Conservation (phyloP, 2,888 invertebrate genomes). For the Heliconius ethilla region DNA sequence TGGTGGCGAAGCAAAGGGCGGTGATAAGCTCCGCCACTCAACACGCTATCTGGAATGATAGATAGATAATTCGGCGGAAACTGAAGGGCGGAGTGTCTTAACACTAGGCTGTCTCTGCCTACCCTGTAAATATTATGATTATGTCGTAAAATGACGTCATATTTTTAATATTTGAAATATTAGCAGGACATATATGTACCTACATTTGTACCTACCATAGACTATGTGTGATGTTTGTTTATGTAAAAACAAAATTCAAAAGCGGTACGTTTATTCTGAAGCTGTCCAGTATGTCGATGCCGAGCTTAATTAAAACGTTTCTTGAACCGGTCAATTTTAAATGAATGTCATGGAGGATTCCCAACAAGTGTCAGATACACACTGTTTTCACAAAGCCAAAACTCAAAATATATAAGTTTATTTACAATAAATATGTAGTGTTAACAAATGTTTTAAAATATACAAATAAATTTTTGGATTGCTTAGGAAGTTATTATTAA, state of each 20-base stretch:
- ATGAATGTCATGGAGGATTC: conserved; percentile 46
- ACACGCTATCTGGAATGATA: too few species aligned
- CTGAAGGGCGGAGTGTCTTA: too few species aligned
- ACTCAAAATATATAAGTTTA: background rate
- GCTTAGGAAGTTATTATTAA: background rate
- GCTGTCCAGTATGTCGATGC: conserved; percentile 62
- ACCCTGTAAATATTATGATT: too few species aligned
- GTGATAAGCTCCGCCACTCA: too few species aligned
- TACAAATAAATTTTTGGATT: background rate
- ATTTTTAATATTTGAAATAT: background rate
- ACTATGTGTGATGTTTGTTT: background rate
- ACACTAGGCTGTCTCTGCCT: too few species aligned
- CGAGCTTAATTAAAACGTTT: conserved; percentile 64
- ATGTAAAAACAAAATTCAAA: conserved; percentile 34
- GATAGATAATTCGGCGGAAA: too few species aligned
- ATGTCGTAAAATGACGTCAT: too few species aligned
- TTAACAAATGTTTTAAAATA: background rate
- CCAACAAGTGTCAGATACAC: conserved; percentile 24
- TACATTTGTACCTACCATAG: background rate
- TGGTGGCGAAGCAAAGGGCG: too few species aligned
- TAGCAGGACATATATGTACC: background rate
- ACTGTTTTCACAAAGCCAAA: conserved; percentile 15
- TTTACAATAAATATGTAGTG: background rate
- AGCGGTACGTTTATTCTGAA: conserved; percentile 59
- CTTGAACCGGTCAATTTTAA: conserved; percentile 58